Evolutionary conservation across 2,888 invertebrate genomes (phyloP), one percentile per base, ranked within the genome.

Genomic region (Cephus runcator): DNA sequence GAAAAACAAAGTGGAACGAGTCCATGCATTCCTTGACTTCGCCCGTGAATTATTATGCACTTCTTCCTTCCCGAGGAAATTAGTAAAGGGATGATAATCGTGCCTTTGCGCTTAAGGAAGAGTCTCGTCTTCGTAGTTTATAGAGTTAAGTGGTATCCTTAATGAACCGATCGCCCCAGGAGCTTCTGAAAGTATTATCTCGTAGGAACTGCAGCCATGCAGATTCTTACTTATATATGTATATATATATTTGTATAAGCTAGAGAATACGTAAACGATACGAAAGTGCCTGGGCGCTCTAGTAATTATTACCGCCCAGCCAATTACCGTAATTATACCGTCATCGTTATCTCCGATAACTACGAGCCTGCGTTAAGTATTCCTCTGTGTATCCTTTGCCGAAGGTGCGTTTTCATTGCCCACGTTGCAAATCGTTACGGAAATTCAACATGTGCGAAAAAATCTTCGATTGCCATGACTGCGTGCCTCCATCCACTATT

Each of bases 311-410:
- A 81, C 83, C 78, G 81, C 78, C 79, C 80, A 75, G 82, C 85
- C 86, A 87, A 87, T 87, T 86, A 83, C 87, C 82, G 84, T 86
- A 87, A 87, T 87, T 87, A 88, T 85, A 86, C 86, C 84, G 85
- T 82, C 84, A 83, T 83, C 81, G 85, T 85, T 87, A 87, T 87
- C 85, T 83, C 77, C 83, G 6, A 23, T 56, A 56, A 56, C 56
- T 56, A 23, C 56, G 56, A 56, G 56, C 56, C 56, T 56, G 23
- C 56, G 9, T 23, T 56, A 56, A 23, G 9, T 56, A 56, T 56
- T 56, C 56, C 56, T 6, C 56, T 34, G 73, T 69, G n/a, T 71
- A 69, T n/a, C 74, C 31, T 76, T 79, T 79, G 80, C 81, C 80
- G 80, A 78, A 73, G 81, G 69, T 36, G 78, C 80, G 79, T 80